Evolutionary conservation across 2,797 vertebrate species (phyloP), one percentile per base, ranked within the genome.

Genomic region (Tenualosa ilisha): DNA sequence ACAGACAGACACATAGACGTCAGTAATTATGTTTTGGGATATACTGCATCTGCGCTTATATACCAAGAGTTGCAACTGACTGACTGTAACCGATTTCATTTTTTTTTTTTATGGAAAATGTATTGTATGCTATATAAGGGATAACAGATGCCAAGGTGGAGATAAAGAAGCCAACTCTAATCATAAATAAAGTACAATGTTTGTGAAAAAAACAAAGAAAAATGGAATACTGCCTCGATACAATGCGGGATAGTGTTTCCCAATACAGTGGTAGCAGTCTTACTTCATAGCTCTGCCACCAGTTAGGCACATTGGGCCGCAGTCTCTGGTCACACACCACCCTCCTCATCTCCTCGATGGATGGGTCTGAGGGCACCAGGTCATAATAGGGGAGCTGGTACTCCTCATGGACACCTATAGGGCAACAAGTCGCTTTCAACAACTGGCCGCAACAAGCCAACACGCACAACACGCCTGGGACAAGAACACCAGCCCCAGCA

Each of bases 201-300:
- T 6, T 12, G 22, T n/a, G 0, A 20, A 56, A 20, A 22, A n/a
- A n/a, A n/a, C n/a, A n/a, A n/a, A n/a, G n/a, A n/a, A n/a, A n/a
- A n/a, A n/a, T n/a, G n/a, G n/a, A 61, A 61, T 6, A 61, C 12
- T 54, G 15, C 53, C 53, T 54, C 17, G 53, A 5, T n/a, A 61
- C 20, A 22, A 22, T 61, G 22, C 56, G n/a, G 68, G 13, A 26
- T 15, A 22, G 37, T 79, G 5, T 17, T 24, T 2, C n/a, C 17
- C 5, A 51, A 37, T 8, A 0, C 17, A 43, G 50, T 53, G 3
- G 24, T 50, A 13, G 54, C 6, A 7, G 22, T 13, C 84, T 85
- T 93, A 99, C 98, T 98, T 99, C 98, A 0, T 99, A 98, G 94
- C 97, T 99, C 92, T 99, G 98, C 98, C 98, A 99, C 97, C 98